Evolutionary conservation across 2,888 invertebrate genomes (phyloP), one percentile per base, ranked within the genome.

Genomic region (Caradrina clavipalpis): DNA sequence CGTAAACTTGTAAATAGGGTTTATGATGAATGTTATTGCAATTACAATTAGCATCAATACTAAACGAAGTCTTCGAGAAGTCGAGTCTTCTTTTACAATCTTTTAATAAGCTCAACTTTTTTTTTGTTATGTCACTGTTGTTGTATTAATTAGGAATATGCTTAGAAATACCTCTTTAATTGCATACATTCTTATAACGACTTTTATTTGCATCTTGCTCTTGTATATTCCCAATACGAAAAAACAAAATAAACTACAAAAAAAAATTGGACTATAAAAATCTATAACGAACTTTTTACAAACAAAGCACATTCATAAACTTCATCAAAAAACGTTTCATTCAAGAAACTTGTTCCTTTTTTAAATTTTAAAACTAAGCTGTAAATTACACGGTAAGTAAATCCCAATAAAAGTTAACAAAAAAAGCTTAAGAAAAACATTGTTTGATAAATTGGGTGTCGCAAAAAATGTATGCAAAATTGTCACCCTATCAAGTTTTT

Each of bases 321-420:
- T 35, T 21, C 4, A 6, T 31, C 6, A 57, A 59, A 78, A 78
- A 78, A 69, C 1, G 26, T 64, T 26, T 26, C 7, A 72, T 60
- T 62, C 54, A 58, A 19, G n/a, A 68, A 69, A 79, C 80, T 68
- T 17, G 65, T 71, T 74, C 50, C 8, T 54, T 76, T 70, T 68
- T 73, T 66, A 65, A 11, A 45, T 59, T 74, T 68, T 64, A 56
- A 76, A 84, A 77, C 77, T 47, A 69, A 81, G 83, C 76, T 88
- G 90, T 91, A 92, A 93, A 92, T 92, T 92, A 92, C 87, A 92
- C 90, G 92, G 89, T 91, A 89, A 89, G 77, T 90, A 87, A 87
- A 77, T 73, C 65, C 59, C 67, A 74, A 76, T 82, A 76, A 83
- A 76, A 75, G 19, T 55, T 21, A 26, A 54, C 22, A 78, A 76